Evolutionary conservation across 2,888 invertebrate genomes (phyloP), one percentile per base, ranked within the genome.

Genomic region (Dastarcus helophoroides): DNA sequence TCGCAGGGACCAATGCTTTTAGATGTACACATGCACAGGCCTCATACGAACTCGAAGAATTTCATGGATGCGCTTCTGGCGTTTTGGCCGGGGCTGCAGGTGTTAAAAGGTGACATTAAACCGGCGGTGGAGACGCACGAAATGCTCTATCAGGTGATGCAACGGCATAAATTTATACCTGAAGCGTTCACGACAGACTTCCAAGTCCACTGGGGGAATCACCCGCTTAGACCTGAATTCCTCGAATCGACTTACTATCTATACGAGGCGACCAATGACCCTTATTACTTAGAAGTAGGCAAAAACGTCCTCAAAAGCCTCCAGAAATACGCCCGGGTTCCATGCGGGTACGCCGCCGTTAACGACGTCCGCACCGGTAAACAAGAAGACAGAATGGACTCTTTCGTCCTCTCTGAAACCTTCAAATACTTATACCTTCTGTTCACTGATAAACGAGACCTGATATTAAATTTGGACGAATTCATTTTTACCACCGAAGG

Each of bases 121-220:
- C 89, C 94, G 5, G 97, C 97, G 0, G 91, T 98, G n/a, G 94
- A 95, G 66, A 94, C 93, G 0, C 97, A 97, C 56, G 97, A 97
- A 62, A 94, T 97, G 91, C 69, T 98, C 2, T 94, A 93, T 60
- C 95, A 97, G 65, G 93, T 98, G 8, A 90, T 94, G 77, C 88
- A 94, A 63, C 73, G 90, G 50, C 95, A 98, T 61, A 94, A 91
- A 39, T 95, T 97, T 61, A 80, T 98, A 50, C 97, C 97, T 1
- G 97, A 98, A 67, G 97, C 97, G 3, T 98, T 98, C 60, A 97
- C 97, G 0, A 86, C 89, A 1, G 95, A 97, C 62, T 93, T 97
- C 31, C 56, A 81, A 76, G 90, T 98, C 5, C 94, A 97, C 55
- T 98, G 97, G 97, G 94, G 89, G 2, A 93, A 95, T 56, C 93